Percentiles rank a stretch among this genome's conserved stretches.
Conservation (phyloP, 2,888 invertebrate genomes). For the Gymnoscelis rufifasciata region DNA sequence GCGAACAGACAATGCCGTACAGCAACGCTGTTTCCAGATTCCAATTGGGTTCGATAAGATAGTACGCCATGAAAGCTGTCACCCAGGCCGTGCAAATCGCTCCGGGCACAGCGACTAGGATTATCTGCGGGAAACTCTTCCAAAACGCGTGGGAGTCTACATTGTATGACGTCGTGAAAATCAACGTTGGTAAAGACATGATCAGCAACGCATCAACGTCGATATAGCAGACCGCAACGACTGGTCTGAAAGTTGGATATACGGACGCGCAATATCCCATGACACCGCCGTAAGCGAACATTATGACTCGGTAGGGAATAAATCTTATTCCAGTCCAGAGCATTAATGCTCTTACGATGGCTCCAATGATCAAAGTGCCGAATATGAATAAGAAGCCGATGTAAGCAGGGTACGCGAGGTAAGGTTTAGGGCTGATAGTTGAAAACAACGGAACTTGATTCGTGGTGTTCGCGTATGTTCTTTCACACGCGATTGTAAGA, state of each 20-base stretch:
- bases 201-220: constrained; percentile 55
- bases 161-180: constrained; percentile 62
- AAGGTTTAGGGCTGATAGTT: constrained; percentile 38
- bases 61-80: constrained; percentile 57
- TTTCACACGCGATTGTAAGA: constrained; percentile 11
- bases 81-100: constrained; percentile 54
- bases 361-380: constrained; percentile 51
- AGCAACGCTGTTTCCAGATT: constrained; percentile 52
- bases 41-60: constrained; percentile 60
- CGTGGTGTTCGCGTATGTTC: too few relatives aligned
- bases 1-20: constrained; percentile 62
- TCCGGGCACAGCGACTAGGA: constrained; percentile 59
- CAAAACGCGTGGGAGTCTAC: constrained; percentile 66
- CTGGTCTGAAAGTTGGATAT: constrained; percentile 51
- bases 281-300: constrained; percentile 61
- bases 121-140: constrained; percentile 60
- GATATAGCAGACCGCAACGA: constrained; percentile 54
- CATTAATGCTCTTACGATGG: constrained; percentile 54
- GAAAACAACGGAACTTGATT: neutral
- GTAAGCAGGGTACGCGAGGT: constrained; percentile 50
- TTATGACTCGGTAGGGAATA: constrained; percentile 60
- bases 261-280: constrained; percentile 55
- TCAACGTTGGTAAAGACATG: constrained; percentile 53
- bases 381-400: constrained; percentile 57
- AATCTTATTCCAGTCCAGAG: constrained; percentile 50